Conservation (phyloP, 1,140 invertebrate species). For the Meloidogyne floridensis region DNA sequence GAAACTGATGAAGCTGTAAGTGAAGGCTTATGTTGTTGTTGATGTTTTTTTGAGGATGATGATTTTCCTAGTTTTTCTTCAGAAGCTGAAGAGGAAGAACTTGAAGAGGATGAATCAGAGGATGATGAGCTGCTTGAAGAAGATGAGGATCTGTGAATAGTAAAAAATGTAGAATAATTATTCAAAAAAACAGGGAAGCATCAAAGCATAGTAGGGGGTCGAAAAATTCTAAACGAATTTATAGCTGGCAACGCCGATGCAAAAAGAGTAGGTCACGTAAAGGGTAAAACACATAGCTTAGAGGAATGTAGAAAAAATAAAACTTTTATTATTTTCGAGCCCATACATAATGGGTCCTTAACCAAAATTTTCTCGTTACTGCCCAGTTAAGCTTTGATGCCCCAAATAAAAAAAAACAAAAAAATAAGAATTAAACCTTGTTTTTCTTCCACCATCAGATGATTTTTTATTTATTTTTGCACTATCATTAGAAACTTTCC, state of each 20-base stretch:
- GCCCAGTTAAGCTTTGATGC: too few species aligned
- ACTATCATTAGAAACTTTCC: neutral
- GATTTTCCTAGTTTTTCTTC: neutral
- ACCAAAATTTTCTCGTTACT: too few species aligned
- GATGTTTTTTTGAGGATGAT: neutral
- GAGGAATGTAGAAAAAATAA: too few species aligned
- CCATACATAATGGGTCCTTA: too few species aligned
- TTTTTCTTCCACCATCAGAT: neutral
- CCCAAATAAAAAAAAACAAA: neutral
- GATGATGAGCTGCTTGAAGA: conserved; percentile 13
- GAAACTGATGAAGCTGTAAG: neutral
- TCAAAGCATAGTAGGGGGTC: too few species aligned
- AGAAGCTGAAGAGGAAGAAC: neutral
- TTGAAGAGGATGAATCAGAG: neutral
- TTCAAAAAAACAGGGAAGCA: too few species aligned
- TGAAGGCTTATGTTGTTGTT: too few species aligned
- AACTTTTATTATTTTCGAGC: too few species aligned
- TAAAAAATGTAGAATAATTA: too few species aligned
- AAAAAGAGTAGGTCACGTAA: too few species aligned
- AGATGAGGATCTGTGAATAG: conserved; percentile 6
- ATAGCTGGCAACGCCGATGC: too few species aligned
- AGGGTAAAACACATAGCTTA: too few species aligned
- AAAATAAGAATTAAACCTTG: neutral
- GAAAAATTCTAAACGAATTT: neutral
- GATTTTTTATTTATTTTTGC: neutral